Evolutionary conservation across 2,797 vertebrate species (phyloP).

Genomic region (Eutrigla gurnardus): DNA sequence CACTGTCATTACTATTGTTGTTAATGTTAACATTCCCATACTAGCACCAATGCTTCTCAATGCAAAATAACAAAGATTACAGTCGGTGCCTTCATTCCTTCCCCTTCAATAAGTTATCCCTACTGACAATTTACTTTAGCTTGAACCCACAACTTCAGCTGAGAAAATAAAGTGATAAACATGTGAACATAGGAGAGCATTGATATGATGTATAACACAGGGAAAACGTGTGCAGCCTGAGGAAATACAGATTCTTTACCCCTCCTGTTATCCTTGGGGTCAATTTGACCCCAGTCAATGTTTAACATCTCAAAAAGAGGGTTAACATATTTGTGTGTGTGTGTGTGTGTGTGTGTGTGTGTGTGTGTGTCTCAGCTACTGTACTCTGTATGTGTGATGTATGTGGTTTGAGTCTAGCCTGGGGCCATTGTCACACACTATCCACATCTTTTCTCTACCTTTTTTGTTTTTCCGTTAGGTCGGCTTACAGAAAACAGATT

Average conservation of each 20-base stretch:
- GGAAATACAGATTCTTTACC: conserved; percentile 12
- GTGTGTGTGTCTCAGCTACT: conserved; percentile 25
- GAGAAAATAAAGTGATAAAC: conserved; percentile 20
- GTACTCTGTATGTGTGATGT: conserved; percentile 1
- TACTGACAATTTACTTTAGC: conserved; percentile 16
- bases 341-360: not conserved
- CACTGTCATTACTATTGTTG: conserved; percentile 11
- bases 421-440: conserved; percentile 23
- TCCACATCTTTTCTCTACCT: conserved; percentile 4
- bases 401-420: conserved; percentile 9
- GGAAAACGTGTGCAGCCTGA: conserved; percentile 14
- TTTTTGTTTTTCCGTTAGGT: not conserved
- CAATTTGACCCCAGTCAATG: no score
- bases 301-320: no score
- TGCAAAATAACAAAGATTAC: not conserved
- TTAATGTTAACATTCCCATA: conserved; percentile 27
- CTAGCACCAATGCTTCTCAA: conserved; percentile 17
- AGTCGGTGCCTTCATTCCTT: not conserved
- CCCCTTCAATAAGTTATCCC: not conserved
- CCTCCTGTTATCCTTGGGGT: no score
- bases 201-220: conserved; percentile 4
- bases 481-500: not conserved
- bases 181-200: not conserved
- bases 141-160: not conserved
- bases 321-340: no score